A percentile compares a stretch with the other conserved stretches of the same genome.
Evolutionary conservation across 2,113 vertebrate genomes (phyloP).

Genomic region (Cynocephalus volans): DNA sequence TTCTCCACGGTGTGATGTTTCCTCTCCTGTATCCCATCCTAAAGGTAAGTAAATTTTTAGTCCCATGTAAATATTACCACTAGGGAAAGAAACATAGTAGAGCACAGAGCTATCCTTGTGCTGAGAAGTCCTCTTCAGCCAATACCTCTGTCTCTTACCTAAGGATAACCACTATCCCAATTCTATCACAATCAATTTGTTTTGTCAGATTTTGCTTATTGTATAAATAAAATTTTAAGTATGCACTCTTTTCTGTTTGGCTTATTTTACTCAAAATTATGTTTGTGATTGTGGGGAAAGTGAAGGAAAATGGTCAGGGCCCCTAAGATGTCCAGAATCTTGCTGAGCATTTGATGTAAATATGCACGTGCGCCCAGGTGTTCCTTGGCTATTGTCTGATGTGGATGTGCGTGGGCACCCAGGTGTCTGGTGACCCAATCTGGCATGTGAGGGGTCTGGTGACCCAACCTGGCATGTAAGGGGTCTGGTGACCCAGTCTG

Average conservation of each 20-base stretch:
- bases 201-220: not conserved
- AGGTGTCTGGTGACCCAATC: too few relatives aligned
- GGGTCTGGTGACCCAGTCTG: too few relatives aligned
- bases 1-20: not conserved
- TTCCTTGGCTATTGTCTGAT: too few relatives aligned
- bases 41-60: not conserved
- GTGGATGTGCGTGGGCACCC: too few relatives aligned
- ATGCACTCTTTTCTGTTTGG: not conserved
- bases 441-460: too few relatives aligned
- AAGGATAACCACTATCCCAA: not conserved
- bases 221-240: not conserved
- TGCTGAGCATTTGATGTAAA: too few relatives aligned
- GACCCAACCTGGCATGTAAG: too few relatives aligned
- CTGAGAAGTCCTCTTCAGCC: not conserved
- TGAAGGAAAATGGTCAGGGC: too few relatives aligned
- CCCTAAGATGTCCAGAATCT: too few relatives aligned
- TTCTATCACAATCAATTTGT: not conserved
- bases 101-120: not conserved
- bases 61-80: not conserved
- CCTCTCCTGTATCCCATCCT: not conserved
- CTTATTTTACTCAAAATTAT: not conserved
- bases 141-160: not conserved
- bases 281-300: too few relatives aligned
- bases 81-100: not conserved
- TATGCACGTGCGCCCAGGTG: too few relatives aligned